Conservation (phyloP, 2,888 invertebrate genomes). For the Metacarcinus magister region DNA sequence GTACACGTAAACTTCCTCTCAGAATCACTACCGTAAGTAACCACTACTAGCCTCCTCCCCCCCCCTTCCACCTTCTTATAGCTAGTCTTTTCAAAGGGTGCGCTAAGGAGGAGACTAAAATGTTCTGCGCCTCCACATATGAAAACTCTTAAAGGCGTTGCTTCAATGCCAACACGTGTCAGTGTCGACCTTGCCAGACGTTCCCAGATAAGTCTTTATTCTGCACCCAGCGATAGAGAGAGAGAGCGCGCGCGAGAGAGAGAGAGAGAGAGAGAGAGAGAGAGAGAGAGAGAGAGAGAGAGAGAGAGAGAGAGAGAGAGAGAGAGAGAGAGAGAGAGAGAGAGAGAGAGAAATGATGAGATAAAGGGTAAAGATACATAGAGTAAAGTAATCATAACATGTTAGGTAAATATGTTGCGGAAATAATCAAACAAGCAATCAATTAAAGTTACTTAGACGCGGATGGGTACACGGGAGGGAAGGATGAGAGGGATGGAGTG, state of each 20-base stretch:
- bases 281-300: conserved; percentile 29
- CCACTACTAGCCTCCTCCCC: not conserved
- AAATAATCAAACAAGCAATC: not conserved
- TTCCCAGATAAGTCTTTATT: not conserved
- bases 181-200: not conserved
- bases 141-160: not conserved
- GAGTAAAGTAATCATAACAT: not conserved
- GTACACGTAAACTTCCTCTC: not conserved
- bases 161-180: not conserved
- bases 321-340: not conserved
- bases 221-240: too few relatives aligned
- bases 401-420: not conserved
- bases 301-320: not conserved
- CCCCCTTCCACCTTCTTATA: not conserved
- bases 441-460: not conserved
- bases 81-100: not conserved
- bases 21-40: not conserved
- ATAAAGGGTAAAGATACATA: not conserved
- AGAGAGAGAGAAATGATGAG: not conserved
- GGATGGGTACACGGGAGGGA: too few relatives aligned
- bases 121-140: not conserved
- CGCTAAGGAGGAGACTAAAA: not conserved
- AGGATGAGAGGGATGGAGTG: too few relatives aligned
- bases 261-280: conserved; percentile 2
- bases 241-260: too few relatives aligned